A percentile compares a stretch with the other conserved stretches of the same genome.
These are phyloP conservation scores for Caenorhabditis drosophilae DNA, from an alignment of 2,888 invertebrate genomes.

Conservation along the genomic window DNA sequence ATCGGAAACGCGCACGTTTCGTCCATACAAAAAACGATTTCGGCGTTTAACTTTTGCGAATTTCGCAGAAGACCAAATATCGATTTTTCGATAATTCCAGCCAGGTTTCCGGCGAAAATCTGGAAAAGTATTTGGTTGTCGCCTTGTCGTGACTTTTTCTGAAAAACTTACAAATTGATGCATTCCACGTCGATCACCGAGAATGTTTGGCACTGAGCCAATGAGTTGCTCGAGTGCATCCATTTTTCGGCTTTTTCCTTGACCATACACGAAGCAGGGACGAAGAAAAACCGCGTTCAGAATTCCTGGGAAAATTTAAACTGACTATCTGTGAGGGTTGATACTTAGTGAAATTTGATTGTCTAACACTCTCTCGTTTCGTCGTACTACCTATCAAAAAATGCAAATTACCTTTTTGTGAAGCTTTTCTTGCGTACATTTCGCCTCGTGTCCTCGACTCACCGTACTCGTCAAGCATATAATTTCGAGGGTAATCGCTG, in stretches of 20 bases:
- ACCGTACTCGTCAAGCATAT: conserved; percentile 62
- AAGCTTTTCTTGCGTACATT: conserved; percentile 53
- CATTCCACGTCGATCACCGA: conserved; percentile 57
- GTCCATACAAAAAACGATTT: conserved; percentile 64
- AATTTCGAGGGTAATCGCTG: conserved; percentile 53
- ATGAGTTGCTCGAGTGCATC: conserved; percentile 42
- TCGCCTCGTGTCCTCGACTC: conserved; percentile 60
- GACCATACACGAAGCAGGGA: conserved; percentile 60
- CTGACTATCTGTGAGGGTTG: neutral
- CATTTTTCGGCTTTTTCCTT: conserved; percentile 44
- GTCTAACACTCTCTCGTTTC: neutral
- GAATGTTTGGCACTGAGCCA: conserved; percentile 45
- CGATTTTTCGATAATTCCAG: conserved; percentile 48
- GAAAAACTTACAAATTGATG: conserved; percentile 59
- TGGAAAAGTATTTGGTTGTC: conserved; percentile 14
- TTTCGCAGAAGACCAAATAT: conserved; percentile 44
- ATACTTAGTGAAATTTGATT: neutral
- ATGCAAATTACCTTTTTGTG: conserved; percentile 10
- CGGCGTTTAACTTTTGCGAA: conserved; percentile 44
- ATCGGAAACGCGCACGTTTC: conserved; percentile 50
- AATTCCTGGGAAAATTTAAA: neutral
- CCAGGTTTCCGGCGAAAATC: conserved; percentile 63
- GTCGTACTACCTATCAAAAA: neutral
- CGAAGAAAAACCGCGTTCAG: conserved; percentile 57
- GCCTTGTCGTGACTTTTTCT: neutral